Conservation (phyloP, 92 coral and sea anemone genomes). For the Phenganax subtilis region DNA sequence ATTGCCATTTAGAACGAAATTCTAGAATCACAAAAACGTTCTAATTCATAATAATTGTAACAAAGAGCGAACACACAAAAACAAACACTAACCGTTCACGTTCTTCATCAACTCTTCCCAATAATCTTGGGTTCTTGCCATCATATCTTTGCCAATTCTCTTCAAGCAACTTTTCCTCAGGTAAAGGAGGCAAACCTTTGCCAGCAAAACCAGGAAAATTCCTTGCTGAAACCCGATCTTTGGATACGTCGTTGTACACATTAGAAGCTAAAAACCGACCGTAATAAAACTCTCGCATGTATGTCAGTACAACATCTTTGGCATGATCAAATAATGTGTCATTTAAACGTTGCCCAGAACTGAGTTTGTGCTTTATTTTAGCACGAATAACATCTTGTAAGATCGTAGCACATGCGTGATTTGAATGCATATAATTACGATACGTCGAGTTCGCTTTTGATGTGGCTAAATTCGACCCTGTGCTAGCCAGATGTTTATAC, state of each 20-base stretch:
- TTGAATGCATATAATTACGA: slow-evolving; percentile 68
- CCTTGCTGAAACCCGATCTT: slow-evolving; percentile 52
- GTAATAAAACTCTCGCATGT: slow-evolving; percentile 74
- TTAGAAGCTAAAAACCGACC: slow-evolving; percentile 62
- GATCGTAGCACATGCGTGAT: slow-evolving; percentile 54
- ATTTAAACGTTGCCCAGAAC: slow-evolving; percentile 23
- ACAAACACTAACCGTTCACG: not conserved
- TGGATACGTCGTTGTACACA: slow-evolving; percentile 61
- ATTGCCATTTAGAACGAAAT: slow-evolving; percentile 13
- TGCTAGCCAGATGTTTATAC: slow-evolving; percentile 79
- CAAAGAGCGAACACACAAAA: not conserved
- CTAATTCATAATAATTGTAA: not conserved
- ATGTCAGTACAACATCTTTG: slow-evolving; percentile 60
- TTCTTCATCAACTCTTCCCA: slow-evolving; percentile 1
- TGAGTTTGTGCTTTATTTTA: slow-evolving; percentile 74
- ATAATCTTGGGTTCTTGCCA: not conserved
- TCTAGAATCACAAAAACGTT: not conserved
- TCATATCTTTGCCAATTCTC: slow-evolving; percentile 60
- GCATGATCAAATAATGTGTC: slow-evolving; percentile 67
- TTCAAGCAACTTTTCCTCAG: slow-evolving; percentile 84
- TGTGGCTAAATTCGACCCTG: slow-evolving; percentile 63
- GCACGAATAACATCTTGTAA: slow-evolving; percentile 62
- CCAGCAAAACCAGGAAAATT: slow-evolving; percentile 52
- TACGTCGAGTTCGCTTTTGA: slow-evolving; percentile 75
- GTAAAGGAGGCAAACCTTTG: slow-evolving; percentile 79